Evolutionary conservation across 2,888 invertebrate genomes (phyloP).

Genomic region (Perizoma flavofasciatum): DNA sequence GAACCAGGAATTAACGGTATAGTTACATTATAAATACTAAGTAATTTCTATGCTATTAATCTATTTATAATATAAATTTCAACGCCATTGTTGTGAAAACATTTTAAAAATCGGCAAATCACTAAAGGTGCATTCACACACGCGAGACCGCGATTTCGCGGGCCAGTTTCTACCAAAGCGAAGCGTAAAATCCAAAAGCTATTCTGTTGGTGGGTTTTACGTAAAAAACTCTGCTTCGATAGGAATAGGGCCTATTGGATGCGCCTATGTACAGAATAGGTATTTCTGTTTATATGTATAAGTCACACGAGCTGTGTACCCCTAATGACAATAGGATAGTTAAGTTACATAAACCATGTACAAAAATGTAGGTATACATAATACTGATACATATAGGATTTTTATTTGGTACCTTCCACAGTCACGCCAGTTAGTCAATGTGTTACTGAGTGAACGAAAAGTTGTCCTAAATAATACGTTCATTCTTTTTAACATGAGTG

Average conservation of each 20-base stretch:
- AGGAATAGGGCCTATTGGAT: slow-evolving; percentile 13
- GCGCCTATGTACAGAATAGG: slow-evolving; percentile 19
- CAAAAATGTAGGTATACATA: slow-evolving; percentile 46
- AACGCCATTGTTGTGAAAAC: background rate
- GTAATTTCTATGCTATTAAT: background rate
- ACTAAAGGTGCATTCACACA: slow-evolving; percentile 43
- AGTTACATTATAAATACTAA: no score
- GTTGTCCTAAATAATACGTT: no score
- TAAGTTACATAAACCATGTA: slow-evolving; percentile 63
- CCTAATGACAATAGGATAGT: slow-evolving; percentile 64
- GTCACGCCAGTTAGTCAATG: no score
- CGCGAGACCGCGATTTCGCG: background rate
- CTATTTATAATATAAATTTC: background rate
- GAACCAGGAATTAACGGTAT: background rate
- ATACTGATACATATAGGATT: no score
- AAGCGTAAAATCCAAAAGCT: no score
- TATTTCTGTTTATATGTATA: slow-evolving; percentile 11
- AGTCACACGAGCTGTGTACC: slow-evolving; percentile 52
- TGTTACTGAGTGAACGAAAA: no score
- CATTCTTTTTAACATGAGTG: no score
- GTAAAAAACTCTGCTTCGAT: background rate
- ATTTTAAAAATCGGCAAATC: slow-evolving; percentile 63
- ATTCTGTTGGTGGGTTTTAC: background rate
- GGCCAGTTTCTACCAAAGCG: slow-evolving; percentile 9
- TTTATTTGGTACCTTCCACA: no score